Base-by-base conservation (phyloP, 2,888 invertebrate species). In the Netelia fuscicornis region DNA sequence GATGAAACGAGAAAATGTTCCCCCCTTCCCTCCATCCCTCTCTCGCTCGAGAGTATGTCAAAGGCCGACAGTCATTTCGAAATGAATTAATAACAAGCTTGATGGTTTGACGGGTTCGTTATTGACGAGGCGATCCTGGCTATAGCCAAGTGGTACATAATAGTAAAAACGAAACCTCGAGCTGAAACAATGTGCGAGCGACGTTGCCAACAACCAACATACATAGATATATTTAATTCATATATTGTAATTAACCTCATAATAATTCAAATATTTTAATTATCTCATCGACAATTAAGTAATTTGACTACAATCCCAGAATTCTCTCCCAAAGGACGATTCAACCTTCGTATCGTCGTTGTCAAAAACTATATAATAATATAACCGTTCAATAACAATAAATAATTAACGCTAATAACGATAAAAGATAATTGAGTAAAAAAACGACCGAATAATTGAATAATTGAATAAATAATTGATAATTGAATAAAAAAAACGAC, bases 31-130 rank as follows among this genome's bases (percentile, higher is more conserved):
- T 23, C 25, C 3, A 42, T 54, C 65, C 10, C 65, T 54, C 11
- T 67, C 13, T n/a, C 67, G 8, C 44, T 58, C 48, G 10, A 48
- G 10, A 48, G 65, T 68, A n/a, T 17, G 65, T 76, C 52, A 65
- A 76, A 37, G 56, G 11, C 23, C 62, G 48, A 11, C 25, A 62
- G 60, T 48, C 60, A 79, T 84, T 85, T 71, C 48, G 65, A 70
- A 78, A 75, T 83, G 81, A 78, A 83, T 84, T 83, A 83, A 87
- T 84, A 79, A 83, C 77, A 76, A 87, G 52, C 75, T 80, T 77
- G 84, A 82, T 80, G 65, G 58, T 75, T 76, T 62, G 65, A 81
- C 20, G 44, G 71, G 56, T 48, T 65, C 64, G 70, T 83, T 81
- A 78, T 79, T 76, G 42, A 56, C 52, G 81, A 76, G 67, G 76